These are phyloP conservation scores for Edolisoma coerulescens DNA, from an alignment of 2,113 vertebrate genomes.

Conservation along the genomic window DNA sequence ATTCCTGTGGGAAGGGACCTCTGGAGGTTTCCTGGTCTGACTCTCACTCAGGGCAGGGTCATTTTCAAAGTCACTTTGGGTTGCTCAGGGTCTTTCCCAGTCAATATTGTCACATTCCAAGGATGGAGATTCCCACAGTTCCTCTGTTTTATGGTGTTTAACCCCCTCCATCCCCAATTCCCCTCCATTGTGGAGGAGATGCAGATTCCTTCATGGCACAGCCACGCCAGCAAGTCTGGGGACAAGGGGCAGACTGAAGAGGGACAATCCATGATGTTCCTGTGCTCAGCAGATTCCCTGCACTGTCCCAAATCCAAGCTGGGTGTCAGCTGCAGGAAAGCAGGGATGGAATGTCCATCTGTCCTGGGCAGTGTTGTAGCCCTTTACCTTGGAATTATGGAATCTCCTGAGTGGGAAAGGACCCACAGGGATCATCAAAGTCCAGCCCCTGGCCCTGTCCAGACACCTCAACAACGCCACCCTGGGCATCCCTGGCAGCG, in stretches of 20 bases:
- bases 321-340: background rate
- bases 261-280: background rate
- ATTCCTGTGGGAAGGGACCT: background rate
- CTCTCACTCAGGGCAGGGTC: too few relatives aligned
- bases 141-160: background rate
- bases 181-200: background rate
- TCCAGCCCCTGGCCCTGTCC: background rate
- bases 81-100: background rate
- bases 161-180: background rate
- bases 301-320: background rate
- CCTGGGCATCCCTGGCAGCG: background rate
- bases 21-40: accelerated
- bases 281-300: background rate
- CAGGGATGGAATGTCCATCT: background rate
- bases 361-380: background rate
- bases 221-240: background rate
- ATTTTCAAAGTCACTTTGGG: background rate
- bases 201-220: background rate
- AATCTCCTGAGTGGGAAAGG: background rate
- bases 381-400: background rate
- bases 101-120: background rate
- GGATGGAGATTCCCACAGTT: background rate
- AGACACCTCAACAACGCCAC: background rate
- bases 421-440: accelerated
- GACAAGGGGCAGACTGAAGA: background rate